phyloP scores from a whole-genome alignment of 2,113 vertebrate species.

The Monopterus albus region DNA sequence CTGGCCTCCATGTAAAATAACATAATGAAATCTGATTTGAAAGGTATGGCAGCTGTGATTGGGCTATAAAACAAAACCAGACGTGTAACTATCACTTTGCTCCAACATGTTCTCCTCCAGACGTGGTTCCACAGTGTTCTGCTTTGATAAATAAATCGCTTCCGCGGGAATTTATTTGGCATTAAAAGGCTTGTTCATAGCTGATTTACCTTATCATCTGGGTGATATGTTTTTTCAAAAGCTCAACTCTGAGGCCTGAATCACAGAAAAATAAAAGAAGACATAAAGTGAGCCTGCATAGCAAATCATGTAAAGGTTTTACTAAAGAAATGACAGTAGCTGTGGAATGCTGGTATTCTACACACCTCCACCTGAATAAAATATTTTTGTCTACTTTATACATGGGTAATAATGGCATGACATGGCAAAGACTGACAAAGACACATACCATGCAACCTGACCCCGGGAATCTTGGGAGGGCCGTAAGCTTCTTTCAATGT shows the following conservation, averaged over 20 bases:
- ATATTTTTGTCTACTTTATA: not conserved
- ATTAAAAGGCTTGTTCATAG: slow-evolving; percentile 42
- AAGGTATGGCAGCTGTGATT: slow-evolving; percentile 53
- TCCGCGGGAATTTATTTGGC: slow-evolving; percentile 2
- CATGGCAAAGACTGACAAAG: not conserved
- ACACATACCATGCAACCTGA: slow-evolving; percentile 69
- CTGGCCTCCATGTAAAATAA: slow-evolving; percentile 40
- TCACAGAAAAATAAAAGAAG: slow-evolving; percentile 38
- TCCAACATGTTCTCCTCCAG: slow-evolving; percentile 37
- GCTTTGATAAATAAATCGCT: slow-evolving; percentile 40
- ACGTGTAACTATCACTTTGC: slow-evolving; percentile 53
- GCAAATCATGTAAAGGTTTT: not conserved
- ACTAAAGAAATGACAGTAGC: not conserved
- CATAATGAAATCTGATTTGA: slow-evolving; percentile 67
- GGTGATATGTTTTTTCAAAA: slow-evolving; percentile 71
- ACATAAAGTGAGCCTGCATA: not conserved
- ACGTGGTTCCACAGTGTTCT: slow-evolving; percentile 2
- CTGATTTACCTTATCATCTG: slow-evolving; percentile 74
- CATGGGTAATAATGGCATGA: not conserved
- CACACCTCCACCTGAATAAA: not conserved
- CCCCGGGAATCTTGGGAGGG: slow-evolving; percentile 45
- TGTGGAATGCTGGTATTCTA: not conserved
- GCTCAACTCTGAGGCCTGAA: slow-evolving; percentile 73
- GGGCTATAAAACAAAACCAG: slow-evolving; percentile 60
- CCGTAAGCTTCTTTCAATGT: slow-evolving; percentile 55